These are phyloP conservation scores for Aphelenchoides besseyi DNA, from an alignment of 1,140 invertebrate genomes.

Conservation along the genomic window DNA sequence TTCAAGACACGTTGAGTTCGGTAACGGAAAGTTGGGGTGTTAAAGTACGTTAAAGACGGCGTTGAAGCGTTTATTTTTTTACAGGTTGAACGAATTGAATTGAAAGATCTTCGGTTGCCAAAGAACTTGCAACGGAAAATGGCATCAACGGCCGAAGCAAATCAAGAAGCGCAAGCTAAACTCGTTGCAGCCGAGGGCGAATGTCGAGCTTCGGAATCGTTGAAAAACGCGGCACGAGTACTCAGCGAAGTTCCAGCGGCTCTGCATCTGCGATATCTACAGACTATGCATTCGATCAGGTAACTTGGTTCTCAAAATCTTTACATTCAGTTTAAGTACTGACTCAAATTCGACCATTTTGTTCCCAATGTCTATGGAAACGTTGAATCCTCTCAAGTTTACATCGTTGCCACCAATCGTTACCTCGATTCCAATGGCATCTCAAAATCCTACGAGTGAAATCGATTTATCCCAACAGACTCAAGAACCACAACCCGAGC, in stretches of 20 bases:
- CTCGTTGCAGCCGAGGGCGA: slow-evolving; percentile 64
- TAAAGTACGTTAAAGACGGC: slow-evolving; percentile 66
- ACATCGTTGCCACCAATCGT: not conserved
- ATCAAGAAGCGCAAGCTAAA: slow-evolving; percentile 53
- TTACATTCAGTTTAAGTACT: slow-evolving; percentile 63
- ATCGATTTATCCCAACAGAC: not conserved
- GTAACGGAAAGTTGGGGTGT: slow-evolving; percentile 68
- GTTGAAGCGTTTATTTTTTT: not conserved
- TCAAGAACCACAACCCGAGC: not conserved
- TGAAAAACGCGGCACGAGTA: slow-evolving; percentile 63
- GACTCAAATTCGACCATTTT: slow-evolving; percentile 65
- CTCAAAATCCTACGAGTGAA: not conserved
- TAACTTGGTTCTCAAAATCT: slow-evolving; percentile 16
- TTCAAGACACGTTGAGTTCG: slow-evolving; percentile 71
- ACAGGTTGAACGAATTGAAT: slow-evolving; percentile 80
- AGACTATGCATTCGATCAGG: slow-evolving; percentile 66
- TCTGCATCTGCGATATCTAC: slow-evolving; percentile 72
- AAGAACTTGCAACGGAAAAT: slow-evolving; percentile 64
- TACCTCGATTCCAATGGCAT: not conserved
- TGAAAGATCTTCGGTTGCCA: slow-evolving; percentile 70
- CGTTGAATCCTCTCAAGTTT: slow-evolving; percentile 48
- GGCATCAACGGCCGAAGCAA: slow-evolving; percentile 64
- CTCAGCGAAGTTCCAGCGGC: slow-evolving; percentile 75
- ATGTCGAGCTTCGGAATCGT: slow-evolving; percentile 61
- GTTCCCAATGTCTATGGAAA: slow-evolving; percentile 62